Evolutionary conservation across 2,797 vertebrate genomes (phyloP).

Genomic region (Balearica regulorum): DNA sequence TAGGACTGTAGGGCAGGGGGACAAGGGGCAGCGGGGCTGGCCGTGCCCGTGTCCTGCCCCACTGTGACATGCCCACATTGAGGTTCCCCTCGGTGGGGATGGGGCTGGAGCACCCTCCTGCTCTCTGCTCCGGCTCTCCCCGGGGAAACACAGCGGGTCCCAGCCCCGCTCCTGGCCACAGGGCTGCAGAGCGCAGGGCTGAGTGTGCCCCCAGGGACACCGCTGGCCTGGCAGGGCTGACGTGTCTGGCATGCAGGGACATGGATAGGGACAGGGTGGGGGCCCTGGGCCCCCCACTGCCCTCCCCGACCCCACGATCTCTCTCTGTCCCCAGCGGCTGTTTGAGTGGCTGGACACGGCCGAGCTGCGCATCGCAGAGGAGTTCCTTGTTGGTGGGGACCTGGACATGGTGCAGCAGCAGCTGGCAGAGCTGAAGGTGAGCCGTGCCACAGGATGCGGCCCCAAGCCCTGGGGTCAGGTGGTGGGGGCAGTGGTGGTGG

Average conservation of each 20-base stretch:
- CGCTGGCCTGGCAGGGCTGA: not conserved
- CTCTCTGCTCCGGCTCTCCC: no score
- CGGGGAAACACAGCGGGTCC: no score
- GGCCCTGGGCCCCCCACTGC: not conserved
- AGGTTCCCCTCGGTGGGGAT: no score
- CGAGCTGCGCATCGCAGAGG: conserved; percentile 81
- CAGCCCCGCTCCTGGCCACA: not conserved
- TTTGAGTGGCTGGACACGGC: conserved; percentile 84
- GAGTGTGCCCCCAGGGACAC: not conserved
- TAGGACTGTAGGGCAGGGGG: not conserved
- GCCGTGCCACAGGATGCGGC: not conserved
- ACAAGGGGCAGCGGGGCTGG: not conserved
- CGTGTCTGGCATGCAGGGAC: fast-evolving
- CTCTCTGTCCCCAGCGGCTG: conserved; percentile 71
- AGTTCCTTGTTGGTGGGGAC: conserved; percentile 83
- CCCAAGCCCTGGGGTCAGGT: no score
- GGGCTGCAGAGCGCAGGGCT: not conserved
- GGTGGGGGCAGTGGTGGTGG: not conserved
- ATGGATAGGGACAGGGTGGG: not conserved
- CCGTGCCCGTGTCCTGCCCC: not conserved
- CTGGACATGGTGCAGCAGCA: conserved; percentile 84
- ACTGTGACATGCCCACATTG: fast-evolving
- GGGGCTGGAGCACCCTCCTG: not conserved
- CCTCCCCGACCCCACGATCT: not conserved
- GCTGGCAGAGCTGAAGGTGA: conserved; percentile 86